Evolutionary conservation across 2,888 invertebrate species (phyloP).

Genomic region (Synergus umbraculus): DNA sequence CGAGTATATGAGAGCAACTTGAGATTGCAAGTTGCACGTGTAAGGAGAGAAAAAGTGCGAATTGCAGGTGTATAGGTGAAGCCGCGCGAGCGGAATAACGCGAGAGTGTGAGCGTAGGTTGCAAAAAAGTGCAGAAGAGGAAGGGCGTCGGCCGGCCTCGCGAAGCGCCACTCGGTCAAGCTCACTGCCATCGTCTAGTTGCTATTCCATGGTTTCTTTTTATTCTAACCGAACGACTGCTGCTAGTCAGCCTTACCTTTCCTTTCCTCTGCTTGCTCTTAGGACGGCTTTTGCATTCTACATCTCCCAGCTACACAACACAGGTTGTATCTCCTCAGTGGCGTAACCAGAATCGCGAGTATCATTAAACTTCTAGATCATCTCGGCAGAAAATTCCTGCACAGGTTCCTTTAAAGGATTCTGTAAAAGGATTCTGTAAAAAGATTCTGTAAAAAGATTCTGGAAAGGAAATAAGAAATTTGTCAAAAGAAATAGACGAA

Average conservation of each 20-base stretch:
- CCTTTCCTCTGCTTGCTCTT: constrained; percentile 48
- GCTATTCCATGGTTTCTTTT: constrained; percentile 50
- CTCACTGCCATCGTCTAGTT: constrained; percentile 71
- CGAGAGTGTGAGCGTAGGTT: constrained; percentile 59
- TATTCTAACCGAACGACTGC: constrained; percentile 42
- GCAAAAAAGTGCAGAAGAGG: constrained; percentile 65
- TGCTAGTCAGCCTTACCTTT: constrained; percentile 63
- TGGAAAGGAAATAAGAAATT: no score
- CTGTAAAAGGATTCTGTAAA: no score
- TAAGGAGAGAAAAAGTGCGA: constrained; percentile 12
- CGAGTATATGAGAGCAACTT: constrained; percentile 24
- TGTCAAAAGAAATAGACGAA: no score
- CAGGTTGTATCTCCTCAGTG: constrained; percentile 14
- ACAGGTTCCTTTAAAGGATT: no score
- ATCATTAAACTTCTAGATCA: no score
- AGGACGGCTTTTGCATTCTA: constrained; percentile 41
- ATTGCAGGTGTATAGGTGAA: constrained; percentile 45
- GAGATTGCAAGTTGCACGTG: constrained; percentile 36
- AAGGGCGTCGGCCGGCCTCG: constrained; percentile 76
- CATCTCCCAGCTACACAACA: constrained; percentile 6
- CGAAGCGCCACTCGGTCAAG: constrained; percentile 75
- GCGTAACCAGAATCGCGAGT: constrained; percentile 16
- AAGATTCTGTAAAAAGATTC: no score
- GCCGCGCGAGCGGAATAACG: constrained; percentile 45
- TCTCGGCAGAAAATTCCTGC: no score